phyloP scores from a whole-genome alignment of 2,888 invertebrate genomes.

The Tuta absoluta region DNA sequence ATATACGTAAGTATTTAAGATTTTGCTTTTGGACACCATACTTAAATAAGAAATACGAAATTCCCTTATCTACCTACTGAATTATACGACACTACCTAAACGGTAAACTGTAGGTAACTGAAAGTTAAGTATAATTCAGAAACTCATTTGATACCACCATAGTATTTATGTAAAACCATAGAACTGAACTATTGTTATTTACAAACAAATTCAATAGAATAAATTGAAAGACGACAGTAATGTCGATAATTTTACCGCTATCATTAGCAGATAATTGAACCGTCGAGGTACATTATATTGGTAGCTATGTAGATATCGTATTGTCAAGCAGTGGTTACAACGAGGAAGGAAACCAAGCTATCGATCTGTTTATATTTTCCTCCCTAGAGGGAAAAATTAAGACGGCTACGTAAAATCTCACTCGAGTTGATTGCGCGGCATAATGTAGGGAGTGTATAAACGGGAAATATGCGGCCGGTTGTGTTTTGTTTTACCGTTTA shows the following conservation, averaged over 20 bases:
- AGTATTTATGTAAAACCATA: too few relatives aligned
- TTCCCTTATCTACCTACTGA: too few relatives aligned
- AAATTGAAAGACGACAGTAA: too few relatives aligned
- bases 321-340: constrained; percentile 5
- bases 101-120: too few relatives aligned
- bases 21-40: too few relatives aligned
- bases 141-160: too few relatives aligned
- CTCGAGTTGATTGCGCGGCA: constrained; percentile 54
- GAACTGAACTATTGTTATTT: too few relatives aligned
- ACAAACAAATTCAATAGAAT: too few relatives aligned
- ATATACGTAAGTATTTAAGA: too few relatives aligned
- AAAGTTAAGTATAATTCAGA: too few relatives aligned
- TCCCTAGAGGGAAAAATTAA: constrained; percentile 48
- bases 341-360: constrained; percentile 2
- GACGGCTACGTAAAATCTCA: constrained; percentile 54
- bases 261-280: not conserved
- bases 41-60: too few relatives aligned
- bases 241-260: not conserved
- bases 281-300: not conserved
- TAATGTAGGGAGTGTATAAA: constrained; percentile 63
- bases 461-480: constrained; percentile 63
- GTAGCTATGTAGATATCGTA: not conserved
- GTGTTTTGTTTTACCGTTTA: constrained; percentile 71
- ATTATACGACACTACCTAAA: too few relatives aligned
- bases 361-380: constrained; percentile 33